Evolutionary conservation across 92 coral and sea anemone species (phyloP), one percentile per base, ranked within the genome.

Genomic region (Pocillopora grandis): DNA sequence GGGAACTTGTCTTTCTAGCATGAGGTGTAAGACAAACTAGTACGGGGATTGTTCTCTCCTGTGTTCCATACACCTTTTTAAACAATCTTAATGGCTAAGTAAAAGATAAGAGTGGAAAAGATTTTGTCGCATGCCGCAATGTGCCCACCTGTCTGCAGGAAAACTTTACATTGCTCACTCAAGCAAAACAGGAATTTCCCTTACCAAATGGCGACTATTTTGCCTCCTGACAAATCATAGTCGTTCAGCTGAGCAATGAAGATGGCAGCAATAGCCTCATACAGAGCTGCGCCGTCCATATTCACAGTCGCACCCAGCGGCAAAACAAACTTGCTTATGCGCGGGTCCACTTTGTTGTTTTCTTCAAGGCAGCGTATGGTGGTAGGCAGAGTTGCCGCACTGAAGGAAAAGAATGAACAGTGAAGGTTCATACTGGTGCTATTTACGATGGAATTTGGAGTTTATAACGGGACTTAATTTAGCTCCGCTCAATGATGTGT

Each of bases 251-350:
- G 97, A 52, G 97, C 94, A 33, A 93, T 93, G 58, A 90, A 93
- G 84, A 93, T 93, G 64, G 94, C 91, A 9, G 97, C 87, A 62
- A 93, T 88, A 6, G 97, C 97, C 85, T 93, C 97, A 75, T 90
- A 93, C 86, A 93, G 76, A 48, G 97, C 97, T 27, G 92, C 91
- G 15, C 97, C 97, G 79, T 93, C 97, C 97, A 93, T 93, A 75
- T 93, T 93, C 59, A 93, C 92, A 17, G 97, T 93, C 10, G 97
- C 97, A 37, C 97, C 97, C 75, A 90, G 84, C 35, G 97, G 97
- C 67, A 93, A 80, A 48, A 93, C 94, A 72, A 93, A 93, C 87
- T 93, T 92, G 72, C 94, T 92, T 76, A 93, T 90, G 78, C 94
- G 90, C 33, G 94, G 79, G 81, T 93, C 94, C 66, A 93, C 86